These are phyloP conservation scores for Mnemiopsis leidyi DNA, from an alignment of 37 sponge, comb jelly and placozoan species.

Conservation along the genomic window DNA sequence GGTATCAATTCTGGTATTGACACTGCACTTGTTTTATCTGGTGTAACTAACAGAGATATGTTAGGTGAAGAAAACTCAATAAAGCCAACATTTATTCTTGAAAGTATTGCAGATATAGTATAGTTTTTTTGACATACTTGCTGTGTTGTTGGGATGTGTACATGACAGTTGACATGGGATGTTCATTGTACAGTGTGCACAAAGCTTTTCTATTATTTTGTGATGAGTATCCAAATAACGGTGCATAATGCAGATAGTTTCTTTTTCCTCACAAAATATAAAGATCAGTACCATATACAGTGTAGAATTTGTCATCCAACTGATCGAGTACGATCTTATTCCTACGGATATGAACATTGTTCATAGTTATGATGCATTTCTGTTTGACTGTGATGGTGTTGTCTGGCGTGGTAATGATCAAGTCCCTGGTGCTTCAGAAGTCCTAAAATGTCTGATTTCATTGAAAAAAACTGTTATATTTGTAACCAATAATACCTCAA, in stretches of 20 bases:
- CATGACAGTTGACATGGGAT: no score
- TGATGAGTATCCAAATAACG: no score
- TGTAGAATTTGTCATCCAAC: no score
- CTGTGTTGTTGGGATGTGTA: no score
- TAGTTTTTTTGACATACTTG: no score
- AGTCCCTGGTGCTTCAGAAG: constrained; percentile 53
- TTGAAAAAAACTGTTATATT: constrained; percentile 28
- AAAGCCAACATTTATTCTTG: constrained; percentile 27
- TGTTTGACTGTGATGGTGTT: constrained; percentile 68
- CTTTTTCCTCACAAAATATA: no score
- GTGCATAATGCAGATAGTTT: no score
- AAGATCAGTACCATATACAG: no score
- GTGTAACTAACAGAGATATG: constrained; percentile 45
- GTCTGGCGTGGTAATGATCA: constrained; percentile 45
- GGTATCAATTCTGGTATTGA: constrained; percentile 60
- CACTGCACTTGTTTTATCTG: constrained; percentile 54
- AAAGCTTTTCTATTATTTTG: no score
- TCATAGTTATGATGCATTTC: constrained; percentile 35
- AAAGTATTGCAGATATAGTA: constrained; percentile 32
- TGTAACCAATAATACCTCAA: constrained; percentile 65
- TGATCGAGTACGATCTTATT: neutral
- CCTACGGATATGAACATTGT: neutral
- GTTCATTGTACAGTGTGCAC: no score
- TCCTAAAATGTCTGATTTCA: neutral
- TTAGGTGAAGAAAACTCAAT: neutral